Base-by-base conservation (phyloP, 53 echinoderm and acorn worm species). In the Zoroaster sp. region DNA sequence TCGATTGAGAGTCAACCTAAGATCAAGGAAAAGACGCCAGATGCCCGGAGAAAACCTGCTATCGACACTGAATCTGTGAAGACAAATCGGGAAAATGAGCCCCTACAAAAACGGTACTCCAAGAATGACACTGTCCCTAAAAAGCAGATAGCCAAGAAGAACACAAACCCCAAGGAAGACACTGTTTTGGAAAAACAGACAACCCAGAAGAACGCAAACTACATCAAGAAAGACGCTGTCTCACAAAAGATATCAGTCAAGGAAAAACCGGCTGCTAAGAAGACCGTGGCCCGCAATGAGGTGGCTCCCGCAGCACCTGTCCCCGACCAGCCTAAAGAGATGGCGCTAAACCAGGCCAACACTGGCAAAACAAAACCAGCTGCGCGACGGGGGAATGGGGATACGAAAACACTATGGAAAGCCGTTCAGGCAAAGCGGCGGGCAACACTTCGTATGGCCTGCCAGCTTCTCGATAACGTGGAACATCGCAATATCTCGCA, bases 401-500 rank as follows among this genome's bases (percentile, higher is more conserved):
- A 83, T 44, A 34, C 39, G 18, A 89, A 59, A 39, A 33, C 73
- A 30, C 15, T 28, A 28, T 89, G 89, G 89, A 1, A 80, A 52
- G 20, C 17, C 3, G 80, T 72, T 17, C 89, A 89, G 43, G 63
- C 72, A 0, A 33, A 67, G 36, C 73, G 89, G 2, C 46, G 63
- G 30, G 44, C 69, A 18, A 65, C 70, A 12, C 73, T 89, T 23
- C 72, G 53, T 10, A 72, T 69, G 42, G 80, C 80, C 2, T 89
- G 89, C 73, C 25, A 36, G 8, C 39, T 9, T 6, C 28, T 20
- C 23, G 41, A 38, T 13, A 45, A 44, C 32, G 15, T 66, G 3
- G 83, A 31, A 5, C 68, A 72, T 9, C 31, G 9, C 35, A 80
- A 91, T 54, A 77, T 94, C 83, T 69, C 87, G 4, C 41, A 86